Percentiles rank a stretch among this genome's conserved stretches.
phyloP scores from a whole-genome alignment of 1,140 invertebrate species.

The Bacillus rossius region DNA sequence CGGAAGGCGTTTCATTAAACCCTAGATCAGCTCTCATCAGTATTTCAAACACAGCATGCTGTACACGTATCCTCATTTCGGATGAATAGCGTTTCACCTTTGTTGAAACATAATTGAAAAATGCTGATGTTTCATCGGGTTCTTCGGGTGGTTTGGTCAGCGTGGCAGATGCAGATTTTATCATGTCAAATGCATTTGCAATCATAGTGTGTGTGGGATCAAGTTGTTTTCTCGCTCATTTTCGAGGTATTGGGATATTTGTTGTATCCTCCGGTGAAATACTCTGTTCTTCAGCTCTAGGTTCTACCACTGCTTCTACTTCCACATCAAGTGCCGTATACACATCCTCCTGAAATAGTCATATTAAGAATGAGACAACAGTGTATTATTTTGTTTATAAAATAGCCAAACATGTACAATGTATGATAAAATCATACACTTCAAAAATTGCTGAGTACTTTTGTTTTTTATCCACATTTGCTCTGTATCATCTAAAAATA shows the following conservation, averaged over 20 bases:
- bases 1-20: neutral
- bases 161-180: neutral
- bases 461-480: no score
- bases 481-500: no score
- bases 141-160: neutral
- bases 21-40: constrained; percentile 1
- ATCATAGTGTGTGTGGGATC: neutral
- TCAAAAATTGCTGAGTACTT: no score
- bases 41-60: constrained; percentile 1
- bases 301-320: no score
- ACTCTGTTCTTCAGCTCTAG: no score
- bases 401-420: no score
- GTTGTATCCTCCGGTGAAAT: neutral
- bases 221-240: neutral
- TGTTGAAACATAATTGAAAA: neutral
- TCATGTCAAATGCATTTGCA: neutral
- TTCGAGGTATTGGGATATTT: neutral
- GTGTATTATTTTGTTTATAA: no score
- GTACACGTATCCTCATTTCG: neutral
- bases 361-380: no score
- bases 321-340: no score
- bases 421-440: no score
- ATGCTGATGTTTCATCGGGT: neutral
- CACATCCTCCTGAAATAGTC: no score
- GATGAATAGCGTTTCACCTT: neutral